These are phyloP conservation scores for Rhorus exstirpatorius DNA, from an alignment of 2,888 invertebrate species.

Conservation along the genomic window DNA sequence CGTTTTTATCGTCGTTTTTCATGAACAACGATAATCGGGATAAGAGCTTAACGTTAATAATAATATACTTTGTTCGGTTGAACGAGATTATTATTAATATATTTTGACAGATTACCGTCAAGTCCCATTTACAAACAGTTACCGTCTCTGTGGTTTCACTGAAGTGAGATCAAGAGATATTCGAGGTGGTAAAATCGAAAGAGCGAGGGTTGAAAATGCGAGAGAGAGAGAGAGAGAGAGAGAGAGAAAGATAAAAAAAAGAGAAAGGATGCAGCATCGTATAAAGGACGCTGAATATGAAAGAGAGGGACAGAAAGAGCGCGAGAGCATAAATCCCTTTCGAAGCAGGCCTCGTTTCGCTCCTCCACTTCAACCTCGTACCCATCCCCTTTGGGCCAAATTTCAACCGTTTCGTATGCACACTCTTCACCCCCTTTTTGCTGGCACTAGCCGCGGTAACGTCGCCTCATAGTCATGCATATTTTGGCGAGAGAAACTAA, in stretches of 20 bases:
- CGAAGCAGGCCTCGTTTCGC: slow-evolving; percentile 56
- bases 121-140: slow-evolving; percentile 52
- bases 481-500: slow-evolving; percentile 57
- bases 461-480: slow-evolving; percentile 49
- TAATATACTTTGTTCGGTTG: slow-evolving; percentile 14
- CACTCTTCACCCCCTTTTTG: slow-evolving; percentile 23
- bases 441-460: slow-evolving; percentile 37
- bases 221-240: slow-evolving; percentile 14
- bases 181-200: slow-evolving; percentile 6
- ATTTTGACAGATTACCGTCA: slow-evolving; percentile 59
- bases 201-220: slow-evolving; percentile 24
- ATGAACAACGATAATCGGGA: slow-evolving; percentile 34
- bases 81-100: slow-evolving; percentile 61
- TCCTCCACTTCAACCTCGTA: slow-evolving; percentile 54
- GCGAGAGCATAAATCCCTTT: slow-evolving; percentile 63
- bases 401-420: slow-evolving; percentile 55
- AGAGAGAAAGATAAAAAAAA: slow-evolving; percentile 33
- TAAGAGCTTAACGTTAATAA: slow-evolving; percentile 17
- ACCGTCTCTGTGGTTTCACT: slow-evolving; percentile 18
- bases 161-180: slow-evolving; percentile 35
- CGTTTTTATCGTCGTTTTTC: slow-evolving; percentile 21
- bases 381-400: slow-evolving; percentile 45
- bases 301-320: not conserved
- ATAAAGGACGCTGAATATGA: slow-evolving; percentile 53
- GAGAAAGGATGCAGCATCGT: slow-evolving; percentile 10